Base-by-base conservation (phyloP, 1,140 invertebrate species). In the Cotesia vestalis region DNA sequence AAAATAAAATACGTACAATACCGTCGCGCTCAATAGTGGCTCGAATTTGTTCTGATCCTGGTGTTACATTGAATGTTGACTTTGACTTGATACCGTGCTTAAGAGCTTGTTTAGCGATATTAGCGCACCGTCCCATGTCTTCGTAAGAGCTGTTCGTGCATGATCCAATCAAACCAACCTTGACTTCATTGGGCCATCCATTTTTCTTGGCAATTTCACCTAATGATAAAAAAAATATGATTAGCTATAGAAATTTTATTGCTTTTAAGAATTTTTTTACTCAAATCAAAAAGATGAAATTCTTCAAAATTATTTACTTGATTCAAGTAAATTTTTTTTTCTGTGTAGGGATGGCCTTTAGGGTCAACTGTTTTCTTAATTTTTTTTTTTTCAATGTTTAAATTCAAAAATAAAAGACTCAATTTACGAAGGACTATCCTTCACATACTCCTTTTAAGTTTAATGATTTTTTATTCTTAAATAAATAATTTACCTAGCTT, bases 111-210 rank as follows among this genome's bases (percentile, higher is more conserved):
- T 94, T 96, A 46, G 96, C 98, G 82, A 99, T 96, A 81, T 93
- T 97, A 66, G 97, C 98, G 80, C 98, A 96, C 62, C 98, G 90
- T 75, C 95, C 94, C 98, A 99, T 99, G 82, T 99, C 98, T 87
- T 99, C 98, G 85, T 99, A 99, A n/a, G 96, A 98, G 63, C 96
- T 98, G 89, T 99, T 99, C 27, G 98, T 99, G 88, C 98, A 99
- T 53, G 97, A 99, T 34, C 98, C 98, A 88, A 99, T 99, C 68
- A 99, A 89, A 75, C 96, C 96, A 68, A 98, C 98, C 88, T 92
- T 95, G 77, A 99, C 96, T 68, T 99, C 97, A 71, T 96, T 78
- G 0, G 98, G 98, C 95, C 98, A 99, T 20, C 91, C 92, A 80
- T 96, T 95, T 83, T 98, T 93, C 88, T 96, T 95, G 3, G 98